A percentile compares a stretch with the other conserved stretches of the same genome.
Conservation (phyloP, 2,113 vertebrate species). For the Sapajus apella region DNA sequence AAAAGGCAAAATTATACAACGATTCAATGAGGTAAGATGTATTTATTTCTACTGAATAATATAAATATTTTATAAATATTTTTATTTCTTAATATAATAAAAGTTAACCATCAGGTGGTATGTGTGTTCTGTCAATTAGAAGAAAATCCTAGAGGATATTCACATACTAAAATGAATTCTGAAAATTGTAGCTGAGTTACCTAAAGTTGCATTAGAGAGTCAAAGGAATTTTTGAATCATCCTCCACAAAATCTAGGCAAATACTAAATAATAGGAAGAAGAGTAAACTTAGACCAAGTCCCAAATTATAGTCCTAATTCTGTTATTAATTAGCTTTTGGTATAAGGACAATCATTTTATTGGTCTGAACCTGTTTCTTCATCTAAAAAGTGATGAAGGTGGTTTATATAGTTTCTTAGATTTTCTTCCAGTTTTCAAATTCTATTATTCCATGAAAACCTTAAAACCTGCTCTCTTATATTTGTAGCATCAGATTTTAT, state of each 20-base stretch:
- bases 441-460: neutral
- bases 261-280: neutral
- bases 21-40: conserved; percentile 92
- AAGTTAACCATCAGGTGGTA: neutral
- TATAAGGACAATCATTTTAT: neutral
- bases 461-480: neutral
- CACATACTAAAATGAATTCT: neutral
- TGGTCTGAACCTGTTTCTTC: neutral
- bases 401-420: neutral
- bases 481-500: neutral
- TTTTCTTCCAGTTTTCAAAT: neutral
- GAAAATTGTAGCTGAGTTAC: neutral
- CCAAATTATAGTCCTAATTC: neutral
- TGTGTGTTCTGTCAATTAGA: neutral
- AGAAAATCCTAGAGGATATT: neutral
- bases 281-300: neutral
- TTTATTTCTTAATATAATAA: neutral
- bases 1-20: conserved; percentile 95
- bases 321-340: neutral
- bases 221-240: neutral
- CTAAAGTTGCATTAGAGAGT: neutral
- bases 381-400: neutral
- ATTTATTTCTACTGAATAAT: neutral
- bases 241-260: neutral
- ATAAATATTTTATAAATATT: neutral